Evolutionary conservation across 2,113 vertebrate genomes (phyloP).

Genomic region (Mustelus asterias): DNA sequence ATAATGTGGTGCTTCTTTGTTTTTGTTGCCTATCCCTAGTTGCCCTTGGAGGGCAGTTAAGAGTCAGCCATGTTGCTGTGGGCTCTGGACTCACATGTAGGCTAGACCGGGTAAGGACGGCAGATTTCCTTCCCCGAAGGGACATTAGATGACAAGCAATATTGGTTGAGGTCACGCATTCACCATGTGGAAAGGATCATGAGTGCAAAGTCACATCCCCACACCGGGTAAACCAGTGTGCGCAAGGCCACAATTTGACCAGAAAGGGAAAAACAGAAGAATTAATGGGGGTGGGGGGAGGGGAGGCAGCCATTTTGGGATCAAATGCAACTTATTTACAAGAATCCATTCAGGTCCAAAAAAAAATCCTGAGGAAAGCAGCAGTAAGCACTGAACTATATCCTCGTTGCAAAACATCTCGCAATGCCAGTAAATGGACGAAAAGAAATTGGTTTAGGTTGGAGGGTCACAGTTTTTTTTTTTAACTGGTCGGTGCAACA

Average conservation of each 20-base stretch:
- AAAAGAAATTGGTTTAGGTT: no score
- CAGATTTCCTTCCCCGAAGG: no score
- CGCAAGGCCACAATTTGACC: neutral
- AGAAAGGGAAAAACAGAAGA: neutral
- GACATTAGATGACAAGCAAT: no score
- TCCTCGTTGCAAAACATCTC: neutral
- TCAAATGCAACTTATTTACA: neutral
- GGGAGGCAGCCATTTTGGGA: neutral
- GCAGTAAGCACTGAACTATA: neutral
- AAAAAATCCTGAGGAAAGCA: neutral
- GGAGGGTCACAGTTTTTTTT: no score
- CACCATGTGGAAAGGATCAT: neutral
- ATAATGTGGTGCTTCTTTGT: no score
- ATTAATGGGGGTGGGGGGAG: neutral
- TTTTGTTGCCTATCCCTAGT: no score
- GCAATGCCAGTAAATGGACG: neutral
- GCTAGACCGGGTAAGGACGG: no score
- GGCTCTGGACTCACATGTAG: no score
- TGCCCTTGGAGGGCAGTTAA: no score
- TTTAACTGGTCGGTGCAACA: no score
- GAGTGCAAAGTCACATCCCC: neutral
- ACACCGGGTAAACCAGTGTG: neutral
- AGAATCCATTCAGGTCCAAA: neutral
- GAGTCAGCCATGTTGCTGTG: no score
- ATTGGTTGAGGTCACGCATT: neutral